Conservation (phyloP, 2,113 vertebrate genomes). For the Hydrochoerus hydrochaeris region DNA sequence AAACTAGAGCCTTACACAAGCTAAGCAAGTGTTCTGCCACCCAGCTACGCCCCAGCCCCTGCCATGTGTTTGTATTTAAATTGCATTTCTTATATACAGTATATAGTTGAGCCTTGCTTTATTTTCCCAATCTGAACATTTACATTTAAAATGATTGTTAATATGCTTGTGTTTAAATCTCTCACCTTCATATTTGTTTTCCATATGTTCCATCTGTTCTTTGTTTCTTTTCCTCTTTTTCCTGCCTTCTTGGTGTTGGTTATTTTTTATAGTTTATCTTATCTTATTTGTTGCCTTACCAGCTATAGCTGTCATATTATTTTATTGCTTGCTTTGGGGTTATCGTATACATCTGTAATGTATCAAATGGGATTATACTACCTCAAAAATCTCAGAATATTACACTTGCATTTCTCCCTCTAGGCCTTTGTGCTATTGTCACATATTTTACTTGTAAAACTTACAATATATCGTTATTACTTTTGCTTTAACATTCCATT, state of each 20-base stretch:
- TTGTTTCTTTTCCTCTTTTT: neutral
- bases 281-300: conserved; percentile 21
- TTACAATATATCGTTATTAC: conserved; percentile 18
- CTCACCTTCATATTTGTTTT: neutral
- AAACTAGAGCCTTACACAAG: neutral
- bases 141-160: neutral
- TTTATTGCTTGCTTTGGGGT: conserved; percentile 43
- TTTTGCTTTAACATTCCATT: conserved; percentile 34
- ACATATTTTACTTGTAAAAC: conserved; percentile 37
- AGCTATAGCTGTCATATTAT: neutral
- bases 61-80: neutral
- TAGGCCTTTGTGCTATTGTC: neutral
- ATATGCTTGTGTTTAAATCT: neutral
- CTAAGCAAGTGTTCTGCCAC: neutral
- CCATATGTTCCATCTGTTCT: neutral
- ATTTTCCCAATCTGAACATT: neutral
- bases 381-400: neutral
- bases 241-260: neutral
- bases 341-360: conserved; percentile 1
- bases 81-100: neutral
- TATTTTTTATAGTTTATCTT: neutral
- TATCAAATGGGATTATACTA: neutral
- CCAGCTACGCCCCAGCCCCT: too few relatives aligned
- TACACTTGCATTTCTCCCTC: neutral
- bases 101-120: neutral